A percentile compares a stretch with the other conserved stretches of the same genome.
Conservation (phyloP, 2,797 vertebrate genomes). For the Calcarius lapponicus region DNA sequence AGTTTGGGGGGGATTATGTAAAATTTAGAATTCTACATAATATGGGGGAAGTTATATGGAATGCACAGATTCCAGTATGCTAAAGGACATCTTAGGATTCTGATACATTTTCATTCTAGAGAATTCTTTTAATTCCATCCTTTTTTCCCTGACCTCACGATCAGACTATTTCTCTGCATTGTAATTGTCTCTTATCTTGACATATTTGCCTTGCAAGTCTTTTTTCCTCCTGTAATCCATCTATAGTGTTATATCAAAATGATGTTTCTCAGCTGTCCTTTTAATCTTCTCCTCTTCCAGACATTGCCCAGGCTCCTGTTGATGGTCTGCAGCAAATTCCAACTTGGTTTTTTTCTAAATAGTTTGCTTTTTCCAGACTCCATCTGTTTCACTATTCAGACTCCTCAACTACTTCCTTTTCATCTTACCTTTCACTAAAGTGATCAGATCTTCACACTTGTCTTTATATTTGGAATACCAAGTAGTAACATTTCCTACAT, state of each 20-base stretch:
- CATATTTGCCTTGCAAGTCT: not conserved
- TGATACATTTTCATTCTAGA: not conserved
- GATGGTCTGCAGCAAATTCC: not conserved
- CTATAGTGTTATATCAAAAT: not conserved
- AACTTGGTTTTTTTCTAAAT: not conserved
- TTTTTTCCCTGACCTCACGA: not conserved
- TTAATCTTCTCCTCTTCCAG: not conserved
- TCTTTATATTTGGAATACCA: not conserved
- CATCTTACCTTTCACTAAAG: not conserved
- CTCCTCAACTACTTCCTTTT: not conserved
- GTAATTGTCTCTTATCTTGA: not conserved
- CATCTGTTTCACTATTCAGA: not conserved
- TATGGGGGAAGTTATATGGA: not conserved
- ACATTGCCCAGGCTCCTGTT: not conserved
- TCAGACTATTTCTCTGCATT: not conserved
- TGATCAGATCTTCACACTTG: not conserved
- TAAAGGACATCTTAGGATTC: not conserved
- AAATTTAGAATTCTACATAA: not conserved
- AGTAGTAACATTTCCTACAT: not conserved
- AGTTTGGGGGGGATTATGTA: not conserved
- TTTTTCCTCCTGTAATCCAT: not conserved
- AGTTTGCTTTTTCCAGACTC: not conserved
- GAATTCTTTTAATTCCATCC: not conserved
- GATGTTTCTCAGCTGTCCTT: not conserved
- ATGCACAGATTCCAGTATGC: not conserved